Conservation (phyloP, 2,113 vertebrate genomes). For the Pelvicachromis taeniatus region DNA sequence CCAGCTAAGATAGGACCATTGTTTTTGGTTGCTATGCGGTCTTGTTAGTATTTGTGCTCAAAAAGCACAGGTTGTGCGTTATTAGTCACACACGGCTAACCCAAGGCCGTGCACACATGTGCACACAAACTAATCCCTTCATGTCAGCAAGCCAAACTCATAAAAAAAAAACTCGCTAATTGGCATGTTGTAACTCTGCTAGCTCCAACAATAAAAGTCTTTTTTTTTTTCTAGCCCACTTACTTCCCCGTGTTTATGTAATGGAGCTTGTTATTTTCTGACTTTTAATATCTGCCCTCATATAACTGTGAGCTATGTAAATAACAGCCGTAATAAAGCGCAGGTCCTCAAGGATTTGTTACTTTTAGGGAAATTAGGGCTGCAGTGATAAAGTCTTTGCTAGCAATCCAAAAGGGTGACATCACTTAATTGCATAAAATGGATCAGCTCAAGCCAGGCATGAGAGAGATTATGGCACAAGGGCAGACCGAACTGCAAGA, state of each 20-base stretch:
- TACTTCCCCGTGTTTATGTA: slow-evolving; percentile 54
- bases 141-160: slow-evolving; percentile 42
- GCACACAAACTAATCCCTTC: slow-evolving; percentile 13
- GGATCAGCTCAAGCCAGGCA: slow-evolving; percentile 26
- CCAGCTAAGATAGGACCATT: neutral
- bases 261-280: slow-evolving; percentile 56
- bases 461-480: slow-evolving; percentile 46
- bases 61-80: slow-evolving; percentile 39
- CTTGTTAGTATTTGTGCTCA: slow-evolving; percentile 25
- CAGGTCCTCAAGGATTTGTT: slow-evolving; percentile 26
- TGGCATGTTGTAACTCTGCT: slow-evolving; percentile 45
- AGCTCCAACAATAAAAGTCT: slow-evolving; percentile 40
- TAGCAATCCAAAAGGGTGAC: slow-evolving; percentile 48
- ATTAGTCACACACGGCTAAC: slow-evolving; percentile 51
- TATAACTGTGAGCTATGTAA: slow-evolving; percentile 43
- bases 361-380: slow-evolving; percentile 33
- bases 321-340: slow-evolving; percentile 40
- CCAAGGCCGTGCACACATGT: slow-evolving; percentile 1
- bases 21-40: slow-evolving; percentile 6
- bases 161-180: slow-evolving; percentile 55
- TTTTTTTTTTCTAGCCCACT: slow-evolving; percentile 30
- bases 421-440: slow-evolving; percentile 62
- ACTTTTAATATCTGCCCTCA: slow-evolving; percentile 38
- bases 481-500: slow-evolving; percentile 26
- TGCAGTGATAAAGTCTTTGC: slow-evolving; percentile 15